phyloP scores from a whole-genome alignment of 2,797 vertebrate genomes.

The Telmatherina bonti region DNA sequence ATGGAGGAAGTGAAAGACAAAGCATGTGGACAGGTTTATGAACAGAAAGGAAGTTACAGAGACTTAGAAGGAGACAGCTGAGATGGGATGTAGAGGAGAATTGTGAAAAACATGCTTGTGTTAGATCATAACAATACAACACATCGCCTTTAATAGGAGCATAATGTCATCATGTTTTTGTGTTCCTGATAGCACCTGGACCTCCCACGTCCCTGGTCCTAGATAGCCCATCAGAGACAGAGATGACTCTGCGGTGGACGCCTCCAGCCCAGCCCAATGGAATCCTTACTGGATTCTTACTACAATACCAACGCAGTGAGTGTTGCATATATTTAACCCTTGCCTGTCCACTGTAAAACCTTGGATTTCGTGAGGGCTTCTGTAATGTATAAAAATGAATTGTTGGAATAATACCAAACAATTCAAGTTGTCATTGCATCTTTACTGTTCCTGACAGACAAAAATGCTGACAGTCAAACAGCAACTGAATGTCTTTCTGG shows the following conservation, averaged over 20 bases:
- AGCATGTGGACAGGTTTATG: conserved; percentile 11
- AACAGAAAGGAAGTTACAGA: conserved; percentile 1
- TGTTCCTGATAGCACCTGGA: conserved; percentile 84
- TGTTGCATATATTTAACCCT: conserved; percentile 1
- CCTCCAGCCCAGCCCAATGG: conserved; percentile 86
- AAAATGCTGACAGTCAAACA: conserved; percentile 15
- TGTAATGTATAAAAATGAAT: neutral
- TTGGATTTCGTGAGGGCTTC: conserved; percentile 2
- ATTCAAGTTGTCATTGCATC: conserved; percentile 11
- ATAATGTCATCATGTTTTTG: conserved; percentile 35
- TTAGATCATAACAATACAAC: conserved; percentile 16
- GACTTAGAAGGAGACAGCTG: conserved; percentile 9
- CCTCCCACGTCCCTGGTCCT: conserved; percentile 81
- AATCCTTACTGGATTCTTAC: conserved; percentile 82
- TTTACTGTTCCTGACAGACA: conserved; percentile 36
- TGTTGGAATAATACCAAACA: neutral
- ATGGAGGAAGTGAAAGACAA: conserved; percentile 4
- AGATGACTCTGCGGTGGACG: conserved; percentile 86
- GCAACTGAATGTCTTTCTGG: conserved; percentile 48
- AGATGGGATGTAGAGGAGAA: neutral
- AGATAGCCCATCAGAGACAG: conserved; percentile 87
- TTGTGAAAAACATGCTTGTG: neutral
- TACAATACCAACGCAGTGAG: conserved; percentile 86
- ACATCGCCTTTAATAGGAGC: neutral
- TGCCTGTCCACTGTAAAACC: neutral